A percentile compares a stretch with the other conserved stretches of the same genome.
Conservation (phyloP, 2,113 vertebrate genomes). For the Numenius arquata region DNA sequence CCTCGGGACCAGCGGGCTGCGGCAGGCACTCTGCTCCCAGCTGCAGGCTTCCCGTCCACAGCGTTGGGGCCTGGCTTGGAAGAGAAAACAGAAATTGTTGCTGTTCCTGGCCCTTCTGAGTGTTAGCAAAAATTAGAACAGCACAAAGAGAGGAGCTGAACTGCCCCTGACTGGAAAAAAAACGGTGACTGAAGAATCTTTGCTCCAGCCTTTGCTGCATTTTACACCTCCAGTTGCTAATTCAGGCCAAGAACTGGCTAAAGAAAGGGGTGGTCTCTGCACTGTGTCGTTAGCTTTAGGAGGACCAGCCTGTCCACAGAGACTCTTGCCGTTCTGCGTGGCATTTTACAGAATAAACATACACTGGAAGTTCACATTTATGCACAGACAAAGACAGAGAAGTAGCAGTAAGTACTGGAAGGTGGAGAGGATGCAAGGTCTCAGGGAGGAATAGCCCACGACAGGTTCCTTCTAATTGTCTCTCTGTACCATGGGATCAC, state of each 20-base stretch:
- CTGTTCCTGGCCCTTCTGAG: neutral
- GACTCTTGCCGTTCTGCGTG: neutral
- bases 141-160: neutral
- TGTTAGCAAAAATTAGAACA: neutral
- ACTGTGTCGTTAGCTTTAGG: neutral
- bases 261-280: neutral
- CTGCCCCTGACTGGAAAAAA: neutral
- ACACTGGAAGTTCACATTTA: neutral
- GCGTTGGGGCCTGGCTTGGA: neutral
- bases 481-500: neutral
- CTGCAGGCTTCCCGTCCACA: neutral
- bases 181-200: neutral
- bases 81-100: neutral
- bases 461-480: neutral
- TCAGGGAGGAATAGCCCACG: neutral
- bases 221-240: neutral
- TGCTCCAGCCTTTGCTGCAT: neutral
- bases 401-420: neutral
- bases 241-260: neutral
- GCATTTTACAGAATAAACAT: neutral
- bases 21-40: neutral
- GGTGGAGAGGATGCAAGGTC: neutral
- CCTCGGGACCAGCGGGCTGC: accelerated
- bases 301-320: neutral
- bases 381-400: neutral